phyloP scores from a whole-genome alignment of 2,888 invertebrate genomes.

The Volucella bombylans region DNA sequence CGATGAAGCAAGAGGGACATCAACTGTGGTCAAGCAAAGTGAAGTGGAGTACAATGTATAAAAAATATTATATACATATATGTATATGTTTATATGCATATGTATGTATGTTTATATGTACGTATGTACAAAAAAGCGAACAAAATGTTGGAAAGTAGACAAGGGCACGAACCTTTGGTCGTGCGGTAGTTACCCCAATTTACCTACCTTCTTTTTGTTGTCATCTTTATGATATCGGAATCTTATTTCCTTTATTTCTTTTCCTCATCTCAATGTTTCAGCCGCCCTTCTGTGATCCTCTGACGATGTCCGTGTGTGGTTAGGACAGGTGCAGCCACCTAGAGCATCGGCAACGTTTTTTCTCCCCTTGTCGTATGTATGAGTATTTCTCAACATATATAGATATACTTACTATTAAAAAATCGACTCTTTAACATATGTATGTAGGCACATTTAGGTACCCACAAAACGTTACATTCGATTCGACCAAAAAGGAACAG shows the following conservation, averaged over 20 bases:
- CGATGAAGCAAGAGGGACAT: slow-evolving; percentile 56
- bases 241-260: slow-evolving; percentile 72
- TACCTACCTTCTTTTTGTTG: slow-evolving; percentile 60
- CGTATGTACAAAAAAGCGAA: slow-evolving; percentile 16
- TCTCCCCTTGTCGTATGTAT: slow-evolving; percentile 14
- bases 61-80: slow-evolving; percentile 12
- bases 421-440: slow-evolving; percentile 64
- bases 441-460: slow-evolving; percentile 52
- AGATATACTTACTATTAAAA: slow-evolving; percentile 16
- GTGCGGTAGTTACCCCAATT: slow-evolving; percentile 68
- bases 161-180: slow-evolving; percentile 67
- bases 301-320: slow-evolving; percentile 69
- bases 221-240: slow-evolving; percentile 73
- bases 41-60: slow-evolving; percentile 21
- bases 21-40: slow-evolving; percentile 58
- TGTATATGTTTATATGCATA: no score
- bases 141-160: slow-evolving; percentile 52
- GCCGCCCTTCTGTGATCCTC: slow-evolving; percentile 72
- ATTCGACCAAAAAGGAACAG: slow-evolving; percentile 46
- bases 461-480: slow-evolving; percentile 64
- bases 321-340: slow-evolving; percentile 69
- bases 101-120: not conserved
- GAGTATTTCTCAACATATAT: not conserved
- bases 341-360: slow-evolving; percentile 52
- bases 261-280: slow-evolving; percentile 70